Conservation (phyloP, 2,113 vertebrate species). For the Mungos mungo region DNA sequence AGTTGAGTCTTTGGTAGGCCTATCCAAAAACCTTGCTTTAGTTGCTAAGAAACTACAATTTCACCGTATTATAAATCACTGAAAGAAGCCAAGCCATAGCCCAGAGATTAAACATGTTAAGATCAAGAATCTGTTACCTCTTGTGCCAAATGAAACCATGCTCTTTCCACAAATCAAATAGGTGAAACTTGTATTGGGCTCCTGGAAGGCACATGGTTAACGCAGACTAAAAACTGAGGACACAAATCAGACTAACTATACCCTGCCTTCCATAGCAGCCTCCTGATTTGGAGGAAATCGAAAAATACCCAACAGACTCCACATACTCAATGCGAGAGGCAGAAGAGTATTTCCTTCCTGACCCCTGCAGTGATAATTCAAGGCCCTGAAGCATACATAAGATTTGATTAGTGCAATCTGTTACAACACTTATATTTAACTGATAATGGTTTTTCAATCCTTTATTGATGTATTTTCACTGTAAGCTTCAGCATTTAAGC, state of each 20-base stretch:
- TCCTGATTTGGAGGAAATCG: neutral
- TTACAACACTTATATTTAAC: neutral
- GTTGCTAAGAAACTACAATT: constrained; percentile 86
- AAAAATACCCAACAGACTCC: constrained; percentile 19
- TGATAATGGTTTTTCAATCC: neutral
- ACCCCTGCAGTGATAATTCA: constrained; percentile 14
- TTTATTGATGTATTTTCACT: constrained; percentile 33
- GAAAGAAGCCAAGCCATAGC: constrained; percentile 74
- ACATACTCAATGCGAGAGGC: neutral
- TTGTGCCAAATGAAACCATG: constrained; percentile 43
- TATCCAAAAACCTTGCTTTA: constrained; percentile 76
- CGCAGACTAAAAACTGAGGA: neutral
- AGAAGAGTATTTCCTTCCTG: constrained; percentile 51
- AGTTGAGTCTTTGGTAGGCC: constrained; percentile 63
- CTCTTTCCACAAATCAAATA: constrained; percentile 23
- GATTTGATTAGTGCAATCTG: neutral
- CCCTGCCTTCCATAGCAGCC: neutral
- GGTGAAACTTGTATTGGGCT: constrained; percentile 24
- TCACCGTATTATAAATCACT: constrained; percentile 80
- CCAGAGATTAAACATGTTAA: constrained; percentile 73
- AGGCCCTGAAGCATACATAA: neutral
- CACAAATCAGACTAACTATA: neutral
- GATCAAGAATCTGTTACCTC: constrained; percentile 55
- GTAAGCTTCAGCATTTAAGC: constrained; percentile 31
- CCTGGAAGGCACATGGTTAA: neutral